phyloP scores from a whole-genome alignment of 1,140 invertebrate species.

The Drosophila gunungcola region DNA sequence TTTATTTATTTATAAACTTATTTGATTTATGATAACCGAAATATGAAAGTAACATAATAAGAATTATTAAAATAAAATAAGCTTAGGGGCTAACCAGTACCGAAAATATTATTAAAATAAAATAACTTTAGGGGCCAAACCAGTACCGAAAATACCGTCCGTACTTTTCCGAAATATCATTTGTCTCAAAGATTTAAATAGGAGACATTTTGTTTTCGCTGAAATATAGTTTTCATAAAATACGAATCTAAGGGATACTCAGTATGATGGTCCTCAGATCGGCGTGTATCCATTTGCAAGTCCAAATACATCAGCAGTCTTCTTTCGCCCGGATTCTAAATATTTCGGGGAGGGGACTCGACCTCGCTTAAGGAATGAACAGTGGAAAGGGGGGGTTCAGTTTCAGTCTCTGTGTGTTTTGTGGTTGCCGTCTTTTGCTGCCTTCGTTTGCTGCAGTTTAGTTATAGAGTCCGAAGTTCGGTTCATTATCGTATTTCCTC shows the following conservation, averaged over 20 bases:
- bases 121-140: no score
- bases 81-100: no score
- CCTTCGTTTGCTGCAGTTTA: slow-evolving; percentile 29
- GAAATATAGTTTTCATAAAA: background rate
- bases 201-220: background rate
- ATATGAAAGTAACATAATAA: no score
- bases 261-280: no score
- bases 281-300: background rate
- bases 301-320: background rate
- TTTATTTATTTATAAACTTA: no score
- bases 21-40: no score
- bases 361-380: slow-evolving; percentile 36
- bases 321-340: slow-evolving; percentile 1
- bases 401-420: slow-evolving; percentile 15
- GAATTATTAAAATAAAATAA: no score
- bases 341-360: slow-evolving; percentile 25
- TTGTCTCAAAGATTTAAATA: no score
- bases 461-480: slow-evolving; percentile 37
- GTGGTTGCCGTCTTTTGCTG: slow-evolving; percentile 31
- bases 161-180: no score
- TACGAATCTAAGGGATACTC: no score
- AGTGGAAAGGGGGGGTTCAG: slow-evolving; percentile 5
- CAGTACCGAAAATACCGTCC: no score
- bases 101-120: no score
- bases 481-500: slow-evolving; percentile 59